Conservation (phyloP, 2,888 invertebrate species). For the Phorcus lineatus region DNA sequence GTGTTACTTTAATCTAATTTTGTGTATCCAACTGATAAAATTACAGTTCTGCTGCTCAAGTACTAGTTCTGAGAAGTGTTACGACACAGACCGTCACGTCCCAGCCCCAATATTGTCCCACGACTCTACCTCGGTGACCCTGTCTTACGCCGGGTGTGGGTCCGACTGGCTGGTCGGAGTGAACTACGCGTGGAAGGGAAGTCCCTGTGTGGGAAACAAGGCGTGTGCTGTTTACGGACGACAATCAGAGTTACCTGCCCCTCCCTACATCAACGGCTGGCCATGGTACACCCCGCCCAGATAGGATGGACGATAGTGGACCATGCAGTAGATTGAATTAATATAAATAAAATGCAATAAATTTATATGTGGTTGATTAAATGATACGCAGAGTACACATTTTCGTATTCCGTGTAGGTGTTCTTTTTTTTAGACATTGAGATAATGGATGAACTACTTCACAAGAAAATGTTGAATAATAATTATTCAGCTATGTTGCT, state of each 20-base stretch:
- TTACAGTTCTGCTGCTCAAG: neutral
- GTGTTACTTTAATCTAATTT: too few species aligned
- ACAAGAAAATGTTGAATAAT: too few species aligned
- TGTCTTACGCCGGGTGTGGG: constrained; percentile 29
- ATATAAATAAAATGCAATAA: too few species aligned
- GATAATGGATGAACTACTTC: too few species aligned
- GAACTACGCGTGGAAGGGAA: constrained; percentile 46
- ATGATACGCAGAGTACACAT: too few species aligned
- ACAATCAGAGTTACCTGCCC: constrained; percentile 44
- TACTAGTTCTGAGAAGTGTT: neutral
- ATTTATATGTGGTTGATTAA: too few species aligned
- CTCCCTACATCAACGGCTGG: constrained; percentile 36
- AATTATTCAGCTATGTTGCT: too few species aligned
- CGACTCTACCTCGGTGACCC: constrained; percentile 15
- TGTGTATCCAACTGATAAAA: too few species aligned
- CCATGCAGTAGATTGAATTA: too few species aligned
- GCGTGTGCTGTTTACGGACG: constrained; percentile 45
- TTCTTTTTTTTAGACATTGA: too few species aligned
- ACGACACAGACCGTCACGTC: constrained; percentile 10
- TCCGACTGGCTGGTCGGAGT: constrained; percentile 27
- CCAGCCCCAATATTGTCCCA: constrained; percentile 27
- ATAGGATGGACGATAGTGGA: neutral
- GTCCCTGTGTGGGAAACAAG: constrained; percentile 40
- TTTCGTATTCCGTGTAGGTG: too few species aligned
- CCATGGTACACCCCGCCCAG: neutral